Evolutionary conservation across 2,113 vertebrate genomes (phyloP).

Genomic region (Mugil cephalus): DNA sequence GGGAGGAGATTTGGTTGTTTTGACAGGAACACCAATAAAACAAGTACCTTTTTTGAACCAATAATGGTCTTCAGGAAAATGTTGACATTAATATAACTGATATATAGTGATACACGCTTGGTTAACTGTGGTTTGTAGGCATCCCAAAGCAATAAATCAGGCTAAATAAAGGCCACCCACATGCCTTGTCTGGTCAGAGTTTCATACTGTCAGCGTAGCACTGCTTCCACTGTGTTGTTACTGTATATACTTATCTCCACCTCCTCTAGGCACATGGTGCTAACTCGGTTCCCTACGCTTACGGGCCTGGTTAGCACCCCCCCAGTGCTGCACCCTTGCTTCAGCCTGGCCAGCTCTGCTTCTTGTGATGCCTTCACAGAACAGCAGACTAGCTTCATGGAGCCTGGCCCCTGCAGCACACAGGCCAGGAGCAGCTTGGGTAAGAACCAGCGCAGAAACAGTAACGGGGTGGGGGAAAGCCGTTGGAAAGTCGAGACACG

Average conservation of each 20-base stretch:
- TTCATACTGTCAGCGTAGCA: constrained; percentile 8
- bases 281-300: constrained; percentile 86
- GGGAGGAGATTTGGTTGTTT: constrained; percentile 23
- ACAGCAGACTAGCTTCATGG: constrained; percentile 87
- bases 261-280: constrained; percentile 86
- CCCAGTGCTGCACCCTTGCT: constrained; percentile 83
- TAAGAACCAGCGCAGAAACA: constrained; percentile 70
- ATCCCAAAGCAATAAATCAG: not conserved
- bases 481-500: not conserved
- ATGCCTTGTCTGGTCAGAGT: constrained; percentile 7
- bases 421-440: constrained; percentile 84
- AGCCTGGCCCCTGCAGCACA: constrained; percentile 79
- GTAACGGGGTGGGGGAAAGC: constrained; percentile 11
- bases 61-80: not conserved
- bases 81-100: not conserved
- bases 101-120: not conserved
- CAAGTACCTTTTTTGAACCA: not conserved
- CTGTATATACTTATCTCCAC: constrained; percentile 66
- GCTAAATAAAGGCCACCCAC: not conserved
- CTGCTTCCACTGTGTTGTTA: constrained; percentile 42
- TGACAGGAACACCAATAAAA: not conserved
- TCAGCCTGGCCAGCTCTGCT: constrained; percentile 84
- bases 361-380: constrained; percentile 87
- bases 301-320: constrained; percentile 84
- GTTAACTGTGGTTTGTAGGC: constrained; percentile 1